phyloP scores from a whole-genome alignment of 2,888 invertebrate species.

The Drosophila neonasuta region DNA sequence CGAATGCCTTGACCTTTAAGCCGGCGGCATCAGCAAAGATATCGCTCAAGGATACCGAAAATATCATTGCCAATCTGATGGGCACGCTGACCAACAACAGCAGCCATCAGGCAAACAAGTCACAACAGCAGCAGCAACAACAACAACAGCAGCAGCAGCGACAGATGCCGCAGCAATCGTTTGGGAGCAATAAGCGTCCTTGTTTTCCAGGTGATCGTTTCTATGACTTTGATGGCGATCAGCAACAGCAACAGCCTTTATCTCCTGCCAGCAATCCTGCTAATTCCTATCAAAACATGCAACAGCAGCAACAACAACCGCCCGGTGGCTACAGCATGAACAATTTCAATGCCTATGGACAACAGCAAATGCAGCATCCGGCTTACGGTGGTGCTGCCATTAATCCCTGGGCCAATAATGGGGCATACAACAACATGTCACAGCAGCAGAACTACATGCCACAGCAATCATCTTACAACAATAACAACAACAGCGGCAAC shows the following conservation, averaged over 20 bases:
- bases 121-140: constrained; percentile 27
- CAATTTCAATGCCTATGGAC: constrained; percentile 41
- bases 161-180: constrained; percentile 6
- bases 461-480: constrained; percentile 32
- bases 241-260: background rate
- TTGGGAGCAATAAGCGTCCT: constrained; percentile 2
- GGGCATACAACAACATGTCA: constrained; percentile 45
- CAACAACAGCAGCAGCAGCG: constrained; percentile 27
- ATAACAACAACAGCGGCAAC: constrained; percentile 64
- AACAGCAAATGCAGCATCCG: constrained; percentile 37
- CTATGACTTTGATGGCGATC: constrained; percentile 34
- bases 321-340: constrained; percentile 37
- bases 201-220: constrained; percentile 19
- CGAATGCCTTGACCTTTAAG: constrained; percentile 75
- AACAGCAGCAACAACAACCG: constrained; percentile 16
- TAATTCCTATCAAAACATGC: constrained; percentile 16
- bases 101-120: constrained; percentile 38
- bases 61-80: constrained; percentile 86
- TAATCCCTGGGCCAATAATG: constrained; percentile 52
- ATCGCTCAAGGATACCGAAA: constrained; percentile 84
- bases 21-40: constrained; percentile 73
- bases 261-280: constrained; percentile 10
- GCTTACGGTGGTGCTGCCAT: constrained; percentile 49
- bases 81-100: constrained; percentile 82
- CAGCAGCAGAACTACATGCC: constrained; percentile 22